A percentile compares a stretch with the other conserved stretches of the same genome.
These are phyloP conservation scores for Crossaster papposus DNA, from an alignment of 53 echinoderm and acorn worm species.

Conservation along the genomic window DNA sequence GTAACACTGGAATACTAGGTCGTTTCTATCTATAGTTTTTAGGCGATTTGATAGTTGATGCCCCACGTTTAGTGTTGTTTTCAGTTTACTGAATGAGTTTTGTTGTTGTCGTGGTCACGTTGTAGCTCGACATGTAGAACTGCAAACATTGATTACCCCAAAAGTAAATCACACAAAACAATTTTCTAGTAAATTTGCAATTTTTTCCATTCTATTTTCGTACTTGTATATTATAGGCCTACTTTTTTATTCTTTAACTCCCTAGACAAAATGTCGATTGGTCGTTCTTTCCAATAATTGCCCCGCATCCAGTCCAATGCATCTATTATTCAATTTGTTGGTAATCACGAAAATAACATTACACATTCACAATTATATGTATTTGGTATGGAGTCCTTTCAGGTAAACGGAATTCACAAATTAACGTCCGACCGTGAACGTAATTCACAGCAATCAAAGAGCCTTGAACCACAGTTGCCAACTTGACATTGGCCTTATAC, in stretches of 20 bases:
- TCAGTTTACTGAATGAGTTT: too few relatives aligned
- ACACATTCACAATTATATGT: not conserved
- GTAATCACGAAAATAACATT: not conserved
- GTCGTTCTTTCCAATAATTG: not conserved
- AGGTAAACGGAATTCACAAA: not conserved
- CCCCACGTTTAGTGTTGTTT: too few relatives aligned
- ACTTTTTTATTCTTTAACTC: not conserved
- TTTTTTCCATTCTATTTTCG: too few relatives aligned
- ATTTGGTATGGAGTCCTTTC: not conserved
- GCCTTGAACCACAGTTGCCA: constrained; percentile 16
- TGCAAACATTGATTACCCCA: too few relatives aligned
- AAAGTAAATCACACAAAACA: too few relatives aligned
- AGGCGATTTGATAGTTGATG: too few relatives aligned
- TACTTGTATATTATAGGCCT: not conserved
- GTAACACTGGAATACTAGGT: too few relatives aligned
- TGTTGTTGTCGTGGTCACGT: too few relatives aligned
- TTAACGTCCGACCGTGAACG: constrained; percentile 17
- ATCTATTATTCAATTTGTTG: not conserved
- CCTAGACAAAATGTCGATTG: not conserved
- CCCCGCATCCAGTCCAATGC: not conserved
- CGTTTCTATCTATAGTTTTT: too few relatives aligned
- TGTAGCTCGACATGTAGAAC: too few relatives aligned
- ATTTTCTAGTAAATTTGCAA: too few relatives aligned
- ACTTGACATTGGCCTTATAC: not conserved
- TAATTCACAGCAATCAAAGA: not conserved